Evolutionary conservation across 2,888 invertebrate genomes (phyloP).

Genomic region (Yponomeuta cagnagella): DNA sequence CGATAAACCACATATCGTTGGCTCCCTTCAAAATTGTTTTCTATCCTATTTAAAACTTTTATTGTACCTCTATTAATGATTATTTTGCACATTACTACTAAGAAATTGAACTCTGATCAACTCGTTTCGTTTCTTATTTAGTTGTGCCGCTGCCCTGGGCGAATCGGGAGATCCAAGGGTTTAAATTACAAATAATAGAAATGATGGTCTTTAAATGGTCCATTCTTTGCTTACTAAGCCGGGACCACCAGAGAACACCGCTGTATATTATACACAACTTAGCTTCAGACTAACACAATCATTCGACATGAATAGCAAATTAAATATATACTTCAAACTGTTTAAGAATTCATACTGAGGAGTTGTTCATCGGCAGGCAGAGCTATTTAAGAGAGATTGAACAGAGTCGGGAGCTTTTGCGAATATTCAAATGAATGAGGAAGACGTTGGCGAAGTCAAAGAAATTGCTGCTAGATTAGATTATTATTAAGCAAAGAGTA

Average conservation of each 20-base stretch:
- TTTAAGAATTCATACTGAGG: conserved; percentile 8
- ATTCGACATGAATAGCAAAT: conserved; percentile 8
- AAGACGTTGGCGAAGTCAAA: conserved; percentile 29
- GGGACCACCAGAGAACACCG: conserved; percentile 44
- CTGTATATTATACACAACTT: conserved; percentile 9
- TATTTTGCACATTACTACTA: conserved; percentile 8
- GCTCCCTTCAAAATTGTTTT: conserved; percentile 19
- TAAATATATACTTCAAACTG: conserved; percentile 8
- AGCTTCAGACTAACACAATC: conserved; percentile 8
- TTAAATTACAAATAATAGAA: conserved; percentile 52
- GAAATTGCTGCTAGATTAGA: conserved; percentile 39
- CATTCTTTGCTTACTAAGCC: conserved; percentile 37
- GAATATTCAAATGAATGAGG: conserved; percentile 21
- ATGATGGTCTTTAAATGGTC: conserved; percentile 49
- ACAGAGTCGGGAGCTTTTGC: conserved; percentile 11
- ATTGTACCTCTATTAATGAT: background rate
- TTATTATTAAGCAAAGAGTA: conserved; percentile 48
- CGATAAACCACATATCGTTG: conserved; percentile 49
- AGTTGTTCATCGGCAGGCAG: background rate
- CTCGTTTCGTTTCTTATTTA: conserved; percentile 35
- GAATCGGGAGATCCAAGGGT: conserved; percentile 37
- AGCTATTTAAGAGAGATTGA: conserved; percentile 13
- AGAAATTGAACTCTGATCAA: conserved; percentile 21
- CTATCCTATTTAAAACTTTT: background rate
- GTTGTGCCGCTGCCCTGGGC: conserved; percentile 32